Percentiles rank a stretch among this genome's conserved stretches.
Conservation (phyloP, 2,888 invertebrate species). For the Galeopsomyia nigrocyanea region DNA sequence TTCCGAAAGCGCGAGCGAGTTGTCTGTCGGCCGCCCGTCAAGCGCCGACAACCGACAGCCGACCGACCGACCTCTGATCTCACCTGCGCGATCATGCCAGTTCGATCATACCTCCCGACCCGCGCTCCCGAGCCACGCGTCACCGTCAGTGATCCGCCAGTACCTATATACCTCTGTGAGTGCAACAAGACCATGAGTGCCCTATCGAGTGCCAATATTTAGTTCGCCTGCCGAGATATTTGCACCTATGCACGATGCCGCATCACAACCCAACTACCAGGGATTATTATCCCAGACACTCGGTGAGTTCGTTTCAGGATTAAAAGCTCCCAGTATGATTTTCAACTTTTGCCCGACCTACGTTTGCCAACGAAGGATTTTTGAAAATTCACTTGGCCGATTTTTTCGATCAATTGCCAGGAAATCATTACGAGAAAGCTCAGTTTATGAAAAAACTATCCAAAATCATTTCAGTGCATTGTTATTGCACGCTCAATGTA, state of each 20-base stretch:
- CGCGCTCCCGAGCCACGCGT: neutral
- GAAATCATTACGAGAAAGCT: no score
- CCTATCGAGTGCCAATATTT: neutral
- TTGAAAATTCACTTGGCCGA: no score
- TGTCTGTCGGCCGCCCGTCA: conserved; percentile 10
- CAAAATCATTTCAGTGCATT: neutral
- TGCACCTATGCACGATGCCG: conserved; percentile 8
- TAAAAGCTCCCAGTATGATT: neutral
- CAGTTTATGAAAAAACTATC: neutral
- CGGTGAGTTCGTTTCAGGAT: conserved; percentile 36
- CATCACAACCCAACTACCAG: neutral
- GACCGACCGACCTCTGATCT: neutral
- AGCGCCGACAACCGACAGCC: conserved; percentile 8
- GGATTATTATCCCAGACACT: conserved; percentile 35
- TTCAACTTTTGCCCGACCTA: no score
- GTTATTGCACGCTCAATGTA: neutral
- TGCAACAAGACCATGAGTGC: conserved; percentile 4
- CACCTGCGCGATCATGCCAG: no score
- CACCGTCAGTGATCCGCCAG: no score
- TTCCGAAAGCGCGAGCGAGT: conserved; percentile 15
- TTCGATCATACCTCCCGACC: neutral
- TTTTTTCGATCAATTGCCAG: no score
- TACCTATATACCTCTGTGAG: no score
- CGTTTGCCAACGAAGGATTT: no score
- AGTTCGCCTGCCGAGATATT: no score